Conservation (phyloP, 2,797 vertebrate genomes). For the Sebastes iracundus region DNA sequence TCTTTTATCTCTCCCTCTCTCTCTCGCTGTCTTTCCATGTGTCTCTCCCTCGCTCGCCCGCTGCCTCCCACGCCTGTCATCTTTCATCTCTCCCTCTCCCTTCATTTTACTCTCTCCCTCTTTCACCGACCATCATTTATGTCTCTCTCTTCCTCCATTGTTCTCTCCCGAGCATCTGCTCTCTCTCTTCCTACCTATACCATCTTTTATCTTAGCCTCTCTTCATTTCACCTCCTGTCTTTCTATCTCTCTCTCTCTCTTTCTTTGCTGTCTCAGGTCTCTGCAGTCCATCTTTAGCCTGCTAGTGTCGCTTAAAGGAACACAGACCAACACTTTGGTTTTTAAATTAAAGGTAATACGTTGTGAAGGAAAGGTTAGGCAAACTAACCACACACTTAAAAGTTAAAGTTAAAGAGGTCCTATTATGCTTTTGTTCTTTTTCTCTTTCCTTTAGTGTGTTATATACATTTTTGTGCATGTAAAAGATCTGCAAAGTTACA, state of each 20-base stretch:
- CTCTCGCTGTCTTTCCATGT: conserved; percentile 13
- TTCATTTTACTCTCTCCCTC: conserved; percentile 60
- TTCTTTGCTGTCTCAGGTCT: conserved; percentile 33
- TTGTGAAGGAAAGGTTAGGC: too few species aligned
- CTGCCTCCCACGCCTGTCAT: conserved; percentile 73
- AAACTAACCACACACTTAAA: rapidly evolving
- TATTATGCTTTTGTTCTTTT: too few species aligned
- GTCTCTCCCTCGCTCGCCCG: conserved; percentile 37
- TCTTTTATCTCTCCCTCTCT: conserved; percentile 60
- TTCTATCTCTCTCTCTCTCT: not conserved
- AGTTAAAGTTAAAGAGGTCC: too few species aligned
- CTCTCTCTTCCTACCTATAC: conserved; percentile 41
- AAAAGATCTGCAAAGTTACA: too few species aligned
- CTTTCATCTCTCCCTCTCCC: conserved; percentile 69
- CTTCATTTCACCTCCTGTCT: conserved; percentile 25
- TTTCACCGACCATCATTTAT: conserved; percentile 67
- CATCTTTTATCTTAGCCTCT: conserved; percentile 57
- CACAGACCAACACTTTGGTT: conserved; percentile 3
- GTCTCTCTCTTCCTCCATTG: conserved; percentile 67
- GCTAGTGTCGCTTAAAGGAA: conserved; percentile 37
- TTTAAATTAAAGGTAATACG: too few species aligned
- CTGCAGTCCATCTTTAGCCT: conserved; percentile 57
- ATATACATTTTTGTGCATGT: rapidly evolving
- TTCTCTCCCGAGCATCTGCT: conserved; percentile 67
- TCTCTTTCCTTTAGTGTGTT: too few species aligned